phyloP scores from a whole-genome alignment of 2,797 vertebrate genomes.

The Prionace glauca region DNA sequence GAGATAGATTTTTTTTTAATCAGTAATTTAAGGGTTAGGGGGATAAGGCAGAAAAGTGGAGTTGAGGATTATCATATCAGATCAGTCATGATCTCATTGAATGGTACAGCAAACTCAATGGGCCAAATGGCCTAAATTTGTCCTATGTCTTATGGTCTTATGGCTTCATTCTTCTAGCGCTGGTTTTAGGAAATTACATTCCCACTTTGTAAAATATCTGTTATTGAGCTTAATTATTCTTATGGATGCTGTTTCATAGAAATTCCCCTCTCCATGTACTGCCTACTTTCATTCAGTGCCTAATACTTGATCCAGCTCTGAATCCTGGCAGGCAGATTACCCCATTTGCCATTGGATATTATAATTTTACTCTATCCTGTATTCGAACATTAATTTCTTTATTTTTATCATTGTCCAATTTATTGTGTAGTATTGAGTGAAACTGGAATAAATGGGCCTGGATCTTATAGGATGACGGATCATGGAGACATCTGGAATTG shows the following conservation, averaged over 20 bases:
- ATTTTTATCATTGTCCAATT: background rate
- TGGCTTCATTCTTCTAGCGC: background rate
- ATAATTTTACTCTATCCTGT: background rate
- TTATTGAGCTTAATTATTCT: background rate
- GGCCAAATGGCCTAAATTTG: too few relatives aligned
- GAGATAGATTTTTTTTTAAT: too few relatives aligned
- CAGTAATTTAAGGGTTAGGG: too few relatives aligned
- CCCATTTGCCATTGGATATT: background rate
- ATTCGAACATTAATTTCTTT: background rate
- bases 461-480: too few relatives aligned
- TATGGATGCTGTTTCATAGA: background rate
- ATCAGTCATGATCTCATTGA: too few relatives aligned
- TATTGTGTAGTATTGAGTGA: background rate
- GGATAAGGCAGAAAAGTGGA: too few relatives aligned
- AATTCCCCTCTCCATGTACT: background rate
- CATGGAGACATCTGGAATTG: too few relatives aligned
- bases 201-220: background rate
- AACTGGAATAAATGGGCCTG: background rate
- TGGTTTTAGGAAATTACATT: background rate
- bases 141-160: background rate
- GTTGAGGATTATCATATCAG: too few relatives aligned
- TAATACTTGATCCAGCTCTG: background rate
- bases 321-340: background rate
- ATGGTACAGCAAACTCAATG: too few relatives aligned
- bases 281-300: background rate